Base-by-base conservation (phyloP, 2,888 invertebrate genomes). In the Mythimna ferrago region DNA sequence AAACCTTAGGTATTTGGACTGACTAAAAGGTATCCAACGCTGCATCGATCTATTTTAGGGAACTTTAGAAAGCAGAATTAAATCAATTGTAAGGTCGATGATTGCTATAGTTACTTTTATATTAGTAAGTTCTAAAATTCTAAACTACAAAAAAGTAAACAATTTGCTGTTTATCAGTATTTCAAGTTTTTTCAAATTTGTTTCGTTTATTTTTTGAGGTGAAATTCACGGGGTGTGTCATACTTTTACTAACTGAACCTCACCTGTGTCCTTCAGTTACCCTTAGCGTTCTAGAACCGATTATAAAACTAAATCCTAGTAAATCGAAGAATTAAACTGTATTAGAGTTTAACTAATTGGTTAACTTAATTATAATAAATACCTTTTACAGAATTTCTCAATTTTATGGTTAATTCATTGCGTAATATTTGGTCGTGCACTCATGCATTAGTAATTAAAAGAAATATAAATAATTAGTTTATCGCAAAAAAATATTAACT, bases 401-500 rank as follows among this genome's bases (percentile, higher is more conserved):
- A 16, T 32, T 44, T 16, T n/a, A 32, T 6, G 53, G 11, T 14
- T 21, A 41, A 21, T 1, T 9, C 21, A 21, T 54, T 54, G 26
- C 11, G 0, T 14, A 35, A n/a, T 6, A 48, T 48, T 48, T 19
- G 19, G 1, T 19, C 16, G 48, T 19, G 16, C 26, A 26, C 26
- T 26, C 2, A 3, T 32, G 5, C 16, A 48, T 48, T 48, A 48
- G 16, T 48, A 19, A 48, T 0, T 41, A n/a, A 35, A 35, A 38
- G 11, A 35, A 35, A 10, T 58, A 3, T 73, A 71, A 58, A 51
- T 35, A 16, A 1, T 21, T 51, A 38, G 7, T 58, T 78, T 60
- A 71, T 79, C 72, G 16, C 51, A 11, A 35, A n/a, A n/a, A 60
- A 56, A 6, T 38, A 38, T 1, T 26, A 21, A 60, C 14, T 21